Conservation (phyloP, 2,797 vertebrate species). For the Pseudomugil gertrudae region DNA sequence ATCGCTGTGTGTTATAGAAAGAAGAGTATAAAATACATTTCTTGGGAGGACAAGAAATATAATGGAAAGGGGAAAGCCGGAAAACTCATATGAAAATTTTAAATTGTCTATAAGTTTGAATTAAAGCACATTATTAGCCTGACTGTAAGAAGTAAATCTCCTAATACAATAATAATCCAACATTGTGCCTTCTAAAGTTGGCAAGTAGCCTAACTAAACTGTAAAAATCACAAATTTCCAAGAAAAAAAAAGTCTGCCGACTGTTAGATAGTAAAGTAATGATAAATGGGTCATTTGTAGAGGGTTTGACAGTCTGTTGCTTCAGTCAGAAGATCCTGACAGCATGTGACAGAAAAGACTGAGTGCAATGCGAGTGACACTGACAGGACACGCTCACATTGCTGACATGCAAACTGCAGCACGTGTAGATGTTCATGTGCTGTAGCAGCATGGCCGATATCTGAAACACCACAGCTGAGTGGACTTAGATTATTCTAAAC, state of each 20-base stretch:
- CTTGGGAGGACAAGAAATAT: too few relatives aligned
- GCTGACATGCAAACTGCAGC: conserved; percentile 40
- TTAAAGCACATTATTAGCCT: too few relatives aligned
- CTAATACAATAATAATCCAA: too few relatives aligned
- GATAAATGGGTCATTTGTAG: not conserved
- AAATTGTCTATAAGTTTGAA: too few relatives aligned
- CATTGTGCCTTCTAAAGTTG: too few relatives aligned
- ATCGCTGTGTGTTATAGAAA: not conserved
- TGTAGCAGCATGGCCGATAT: not conserved
- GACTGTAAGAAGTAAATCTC: too few relatives aligned
- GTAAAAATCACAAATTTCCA: not conserved
- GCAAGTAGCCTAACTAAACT: too few relatives aligned
- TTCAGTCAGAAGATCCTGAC: conserved; percentile 30
- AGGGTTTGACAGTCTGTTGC: not conserved
- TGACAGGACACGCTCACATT: conserved; percentile 41
- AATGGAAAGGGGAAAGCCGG: too few relatives aligned
- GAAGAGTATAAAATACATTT: too few relatives aligned
- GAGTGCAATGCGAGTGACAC: conserved; percentile 37
- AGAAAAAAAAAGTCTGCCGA: not conserved
- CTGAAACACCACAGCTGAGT: conserved; percentile 2
- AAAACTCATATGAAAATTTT: too few relatives aligned
- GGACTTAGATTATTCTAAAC: not conserved
- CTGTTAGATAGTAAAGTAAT: too few relatives aligned
- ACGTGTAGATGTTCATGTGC: conserved; percentile 4
- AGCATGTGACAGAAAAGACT: conserved; percentile 47